phyloP scores from a whole-genome alignment of 2,888 invertebrate genomes.

The Lottia scabra region DNA sequence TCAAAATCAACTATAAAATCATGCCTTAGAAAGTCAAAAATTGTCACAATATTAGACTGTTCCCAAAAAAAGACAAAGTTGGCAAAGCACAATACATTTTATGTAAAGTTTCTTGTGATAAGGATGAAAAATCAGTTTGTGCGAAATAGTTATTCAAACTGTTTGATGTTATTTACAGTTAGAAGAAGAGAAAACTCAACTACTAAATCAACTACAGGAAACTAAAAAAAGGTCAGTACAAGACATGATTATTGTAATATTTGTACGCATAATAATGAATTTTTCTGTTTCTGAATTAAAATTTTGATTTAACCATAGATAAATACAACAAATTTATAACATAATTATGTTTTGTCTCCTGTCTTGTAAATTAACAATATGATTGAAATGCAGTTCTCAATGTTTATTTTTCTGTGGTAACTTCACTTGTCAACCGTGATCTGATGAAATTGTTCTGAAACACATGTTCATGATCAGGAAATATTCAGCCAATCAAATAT shows the following conservation, averaged over 20 bases:
- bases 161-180: constrained; percentile 36
- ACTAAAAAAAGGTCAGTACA: constrained; percentile 41
- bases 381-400: background rate
- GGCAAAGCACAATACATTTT: no score
- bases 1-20: no score
- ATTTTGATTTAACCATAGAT: no score
- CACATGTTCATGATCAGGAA: constrained; percentile 5
- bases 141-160: no score
- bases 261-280: background rate
- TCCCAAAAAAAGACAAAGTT: no score
- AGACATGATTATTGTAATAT: background rate
- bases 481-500: background rate
- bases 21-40: no score
- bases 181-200: constrained; percentile 44
- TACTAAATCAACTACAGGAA: constrained; percentile 44
- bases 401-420: background rate
- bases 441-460: constrained; percentile 3
- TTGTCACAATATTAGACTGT: no score
- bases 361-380: background rate
- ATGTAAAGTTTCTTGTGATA: no score
- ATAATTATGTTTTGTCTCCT: background rate
- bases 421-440: background rate
- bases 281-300: background rate
- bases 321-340: background rate
- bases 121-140: no score